Conservation (phyloP, 2,113 vertebrate genomes). For the Callopanchax toddi region DNA sequence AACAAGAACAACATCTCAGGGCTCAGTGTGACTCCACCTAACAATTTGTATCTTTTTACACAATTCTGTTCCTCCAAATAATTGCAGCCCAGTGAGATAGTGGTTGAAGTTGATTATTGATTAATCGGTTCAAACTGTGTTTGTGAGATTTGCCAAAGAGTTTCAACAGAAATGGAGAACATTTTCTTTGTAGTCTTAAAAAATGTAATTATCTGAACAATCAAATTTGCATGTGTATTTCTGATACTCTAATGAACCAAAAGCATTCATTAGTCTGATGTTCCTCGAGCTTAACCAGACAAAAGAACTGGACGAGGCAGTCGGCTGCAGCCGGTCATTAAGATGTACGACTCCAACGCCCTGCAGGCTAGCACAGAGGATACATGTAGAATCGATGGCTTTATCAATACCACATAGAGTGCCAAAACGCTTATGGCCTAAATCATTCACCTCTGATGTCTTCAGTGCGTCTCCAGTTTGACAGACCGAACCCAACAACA, state of each 20-base stretch:
- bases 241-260: not conserved
- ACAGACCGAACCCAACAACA: conserved; percentile 28
- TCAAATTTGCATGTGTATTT: not conserved
- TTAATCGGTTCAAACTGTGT: no score
- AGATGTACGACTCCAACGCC: conserved; percentile 36
- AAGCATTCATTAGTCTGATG: not conserved
- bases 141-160: no score
- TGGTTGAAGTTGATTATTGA: no score
- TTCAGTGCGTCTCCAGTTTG: conserved; percentile 1
- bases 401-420: conserved; percentile 48
- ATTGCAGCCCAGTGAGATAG: no score
- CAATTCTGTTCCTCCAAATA: no score
- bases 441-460: conserved; percentile 51
- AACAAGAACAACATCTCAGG: no score
- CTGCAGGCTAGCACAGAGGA: conserved; percentile 37
- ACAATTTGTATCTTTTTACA: no score
- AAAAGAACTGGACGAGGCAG: not conserved
- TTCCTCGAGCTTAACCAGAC: not conserved
- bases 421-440: conserved; percentile 40
- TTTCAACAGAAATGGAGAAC: no score
- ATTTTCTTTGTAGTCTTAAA: no score
- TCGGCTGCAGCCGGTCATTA: conserved; percentile 19
- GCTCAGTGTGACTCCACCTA: no score
- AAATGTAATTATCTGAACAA: no score
- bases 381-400: conserved; percentile 57